Percentiles rank a stretch among this genome's conserved stretches.
Conservation (phyloP, 2,797 vertebrate genomes). For the Phrynocephalus guinanensis region DNA sequence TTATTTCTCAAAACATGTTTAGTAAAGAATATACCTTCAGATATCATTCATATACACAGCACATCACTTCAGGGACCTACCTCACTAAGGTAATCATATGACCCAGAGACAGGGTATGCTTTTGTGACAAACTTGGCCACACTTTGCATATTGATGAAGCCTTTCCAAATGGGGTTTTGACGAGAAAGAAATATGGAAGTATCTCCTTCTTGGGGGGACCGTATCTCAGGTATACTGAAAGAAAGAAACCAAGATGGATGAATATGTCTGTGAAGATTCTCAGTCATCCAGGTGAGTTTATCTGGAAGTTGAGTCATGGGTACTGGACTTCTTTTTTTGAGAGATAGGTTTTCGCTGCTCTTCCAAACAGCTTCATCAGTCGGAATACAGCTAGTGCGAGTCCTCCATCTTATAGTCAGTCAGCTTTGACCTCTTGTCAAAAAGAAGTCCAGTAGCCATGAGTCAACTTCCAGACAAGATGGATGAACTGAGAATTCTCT, state of each 20-base stretch:
- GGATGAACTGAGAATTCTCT: neutral
- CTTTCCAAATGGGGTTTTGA: constrained; percentile 93
- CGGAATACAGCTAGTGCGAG: too few relatives aligned
- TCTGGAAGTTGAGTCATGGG: too few relatives aligned
- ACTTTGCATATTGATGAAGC: constrained; percentile 96
- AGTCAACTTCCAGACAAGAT: neutral
- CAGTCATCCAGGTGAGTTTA: too few relatives aligned
- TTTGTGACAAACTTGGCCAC: constrained; percentile 98
- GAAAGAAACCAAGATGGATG: constrained; percentile 41
- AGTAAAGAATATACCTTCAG: constrained; percentile 31
- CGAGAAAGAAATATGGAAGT: constrained; percentile 89
- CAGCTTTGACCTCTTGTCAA: too few relatives aligned
- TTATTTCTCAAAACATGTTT: neutral
- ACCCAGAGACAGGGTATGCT: constrained; percentile 93
- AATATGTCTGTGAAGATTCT: neutral
- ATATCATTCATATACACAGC: constrained; percentile 11
- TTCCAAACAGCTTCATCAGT: too few relatives aligned
- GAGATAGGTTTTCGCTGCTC: too few relatives aligned
- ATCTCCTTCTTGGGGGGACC: constrained; percentile 82
- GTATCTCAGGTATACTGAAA: constrained; percentile 83
- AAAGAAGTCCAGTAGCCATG: too few relatives aligned
- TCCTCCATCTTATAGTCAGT: too few relatives aligned
- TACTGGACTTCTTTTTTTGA: too few relatives aligned
- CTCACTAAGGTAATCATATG: constrained; percentile 90
- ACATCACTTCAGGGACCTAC: constrained; percentile 73